Conservation (phyloP, 2,888 invertebrate genomes). For the Acheta domesticus region DNA sequence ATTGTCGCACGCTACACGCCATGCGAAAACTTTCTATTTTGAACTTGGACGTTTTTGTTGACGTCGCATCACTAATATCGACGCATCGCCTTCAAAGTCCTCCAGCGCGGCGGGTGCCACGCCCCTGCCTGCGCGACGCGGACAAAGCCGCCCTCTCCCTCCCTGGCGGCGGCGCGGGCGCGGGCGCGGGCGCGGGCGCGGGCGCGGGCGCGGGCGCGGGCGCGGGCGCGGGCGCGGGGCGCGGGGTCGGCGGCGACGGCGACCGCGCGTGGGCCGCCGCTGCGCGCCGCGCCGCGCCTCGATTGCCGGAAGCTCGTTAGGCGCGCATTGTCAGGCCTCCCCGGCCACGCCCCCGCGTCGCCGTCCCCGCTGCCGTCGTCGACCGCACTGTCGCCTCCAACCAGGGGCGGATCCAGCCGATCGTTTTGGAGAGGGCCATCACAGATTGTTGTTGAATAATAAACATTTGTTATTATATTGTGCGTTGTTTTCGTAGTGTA, state of each 20-base stretch:
- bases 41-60: no score
- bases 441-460: no score
- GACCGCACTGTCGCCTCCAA: no score
- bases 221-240: background rate
- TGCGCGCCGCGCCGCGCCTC: background rate
- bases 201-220: background rate
- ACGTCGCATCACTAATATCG: no score
- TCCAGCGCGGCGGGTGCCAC: background rate
- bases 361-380: background rate
- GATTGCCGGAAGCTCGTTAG: constrained; percentile 18
- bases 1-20: no score
- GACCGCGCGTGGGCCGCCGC: background rate
- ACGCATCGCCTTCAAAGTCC: background rate
- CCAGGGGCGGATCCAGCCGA: no score
- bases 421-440: no score
- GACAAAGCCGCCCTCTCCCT: background rate
- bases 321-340: background rate
- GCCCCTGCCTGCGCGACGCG: background rate
- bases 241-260: background rate
- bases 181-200: background rate
- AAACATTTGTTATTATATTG: no score
- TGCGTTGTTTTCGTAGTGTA: no score
- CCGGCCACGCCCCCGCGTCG: background rate
- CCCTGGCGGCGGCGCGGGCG: background rate
- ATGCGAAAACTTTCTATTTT: no score